Evolutionary conservation across 35 echinoderm and acorn worm genomes (phyloP).

Genomic region (Patiria miniata): DNA sequence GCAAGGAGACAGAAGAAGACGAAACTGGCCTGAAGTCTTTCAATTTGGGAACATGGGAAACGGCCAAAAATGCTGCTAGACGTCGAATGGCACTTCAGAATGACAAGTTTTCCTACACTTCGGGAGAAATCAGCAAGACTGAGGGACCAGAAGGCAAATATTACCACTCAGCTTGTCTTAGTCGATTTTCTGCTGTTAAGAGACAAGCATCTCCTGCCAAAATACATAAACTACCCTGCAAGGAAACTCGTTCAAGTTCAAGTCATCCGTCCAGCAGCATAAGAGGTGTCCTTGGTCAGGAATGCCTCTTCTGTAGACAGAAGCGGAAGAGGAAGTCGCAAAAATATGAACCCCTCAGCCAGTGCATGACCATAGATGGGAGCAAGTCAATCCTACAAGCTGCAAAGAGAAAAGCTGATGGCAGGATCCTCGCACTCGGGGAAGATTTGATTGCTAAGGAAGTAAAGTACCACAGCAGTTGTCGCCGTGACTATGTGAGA

Average conservation of each 20-base stretch:
- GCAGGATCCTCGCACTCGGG: constrained; percentile 27
- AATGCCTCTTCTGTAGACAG: constrained; percentile 50
- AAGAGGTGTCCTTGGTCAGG: constrained; percentile 40
- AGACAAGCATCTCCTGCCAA: constrained; percentile 4
- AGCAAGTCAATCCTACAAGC: constrained; percentile 45
- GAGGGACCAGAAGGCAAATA: constrained; percentile 40
- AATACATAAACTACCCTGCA: constrained; percentile 27
- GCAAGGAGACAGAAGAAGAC: constrained; percentile 38
- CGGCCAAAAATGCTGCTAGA: constrained; percentile 31
- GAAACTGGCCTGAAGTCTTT: constrained; percentile 10
- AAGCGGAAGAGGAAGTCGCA: constrained; percentile 42
- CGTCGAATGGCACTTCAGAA: constrained; percentile 21
- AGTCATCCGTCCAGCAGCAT: constrained; percentile 35
- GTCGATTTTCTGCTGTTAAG: constrained; percentile 41
- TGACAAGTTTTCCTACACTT: constrained; percentile 23
- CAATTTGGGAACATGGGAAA: constrained; percentile 2
- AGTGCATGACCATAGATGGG: constrained; percentile 49
- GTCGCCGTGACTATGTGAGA: constrained; percentile 48
- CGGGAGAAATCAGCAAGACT: constrained; percentile 15
- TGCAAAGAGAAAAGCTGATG: constrained; percentile 41
- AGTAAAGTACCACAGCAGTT: constrained; percentile 56
- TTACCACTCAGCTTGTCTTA: constrained; percentile 43
- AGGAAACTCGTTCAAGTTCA: constrained; percentile 41
- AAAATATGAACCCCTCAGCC: constrained; percentile 50
- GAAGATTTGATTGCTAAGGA: constrained; percentile 79